Conservation (phyloP, 2,888 invertebrate species). For the Erebia ligea region DNA sequence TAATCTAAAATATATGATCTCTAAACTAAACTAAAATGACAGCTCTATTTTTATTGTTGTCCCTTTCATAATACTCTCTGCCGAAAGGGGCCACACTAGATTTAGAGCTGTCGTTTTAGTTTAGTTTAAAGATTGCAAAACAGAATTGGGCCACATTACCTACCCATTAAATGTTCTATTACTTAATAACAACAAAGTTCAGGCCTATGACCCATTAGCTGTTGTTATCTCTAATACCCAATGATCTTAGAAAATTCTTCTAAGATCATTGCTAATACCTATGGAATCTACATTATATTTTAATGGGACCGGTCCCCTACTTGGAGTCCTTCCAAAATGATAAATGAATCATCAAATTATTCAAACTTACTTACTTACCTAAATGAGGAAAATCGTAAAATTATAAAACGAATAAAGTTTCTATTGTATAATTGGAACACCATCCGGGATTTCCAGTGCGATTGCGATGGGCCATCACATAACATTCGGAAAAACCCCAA, state of each 20-base stretch:
- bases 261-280: too few species aligned
- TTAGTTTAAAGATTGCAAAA: too few species aligned
- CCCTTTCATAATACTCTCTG: too few species aligned
- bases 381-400: slow-evolving; percentile 1
- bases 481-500: slow-evolving; percentile 56
- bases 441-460: slow-evolving; percentile 29
- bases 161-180: neutral
- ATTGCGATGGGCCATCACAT: slow-evolving; percentile 17
- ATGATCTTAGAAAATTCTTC: too few species aligned
- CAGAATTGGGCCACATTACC: too few species aligned
- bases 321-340: slow-evolving; percentile 19
- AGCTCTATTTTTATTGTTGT: too few species aligned
- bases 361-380: neutral
- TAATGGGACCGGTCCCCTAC: neutral
- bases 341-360: slow-evolving; percentile 11
- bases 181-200: neutral
- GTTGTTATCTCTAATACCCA: neutral
- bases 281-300: slow-evolving; percentile 7
- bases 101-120: too few species aligned
- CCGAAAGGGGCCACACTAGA: too few species aligned
- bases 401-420: neutral
- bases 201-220: neutral
- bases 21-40: too few species aligned
- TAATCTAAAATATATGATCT: too few species aligned
- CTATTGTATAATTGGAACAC: neutral